These are phyloP conservation scores for Liolophura sinensis DNA, from an alignment of 1,140 invertebrate genomes.

Conservation along the genomic window DNA sequence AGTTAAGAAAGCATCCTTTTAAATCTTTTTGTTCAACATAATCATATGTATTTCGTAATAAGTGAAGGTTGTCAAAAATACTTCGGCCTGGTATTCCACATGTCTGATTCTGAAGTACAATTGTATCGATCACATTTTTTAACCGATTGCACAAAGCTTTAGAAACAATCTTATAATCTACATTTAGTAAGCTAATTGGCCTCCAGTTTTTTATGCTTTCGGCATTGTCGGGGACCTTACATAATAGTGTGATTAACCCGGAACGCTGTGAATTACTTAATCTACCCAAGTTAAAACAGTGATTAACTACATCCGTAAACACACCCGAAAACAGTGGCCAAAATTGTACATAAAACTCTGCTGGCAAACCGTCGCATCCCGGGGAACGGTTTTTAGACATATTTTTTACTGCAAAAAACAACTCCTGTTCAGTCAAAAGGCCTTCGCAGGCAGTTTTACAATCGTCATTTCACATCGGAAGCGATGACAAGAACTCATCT, in stretches of 20 bases:
- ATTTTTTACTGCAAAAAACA: no score
- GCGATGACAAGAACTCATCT: no score
- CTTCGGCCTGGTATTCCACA: background rate
- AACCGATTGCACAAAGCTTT: slow-evolving; percentile 1
- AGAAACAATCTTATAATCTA: slow-evolving; percentile 6
- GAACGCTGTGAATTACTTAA: background rate
- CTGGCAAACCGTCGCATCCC: slow-evolving; percentile 1
- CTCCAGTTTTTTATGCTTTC: slow-evolving; percentile 4
- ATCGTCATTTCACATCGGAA: no score
- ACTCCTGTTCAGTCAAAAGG: no score
- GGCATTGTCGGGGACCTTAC: background rate
- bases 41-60: slow-evolving; percentile 2
- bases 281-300: background rate
- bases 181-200: slow-evolving; percentile 5
- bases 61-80: slow-evolving; percentile 3
- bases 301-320: background rate
- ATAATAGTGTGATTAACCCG: background rate
- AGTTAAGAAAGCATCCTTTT: background rate
- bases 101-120: slow-evolving; percentile 2
- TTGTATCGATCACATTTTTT: background rate
- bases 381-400: background rate
- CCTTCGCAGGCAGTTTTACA: no score
- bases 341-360: slow-evolving; percentile 7
- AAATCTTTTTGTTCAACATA: background rate
- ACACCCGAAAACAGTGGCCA: background rate